Evolutionary conservation across 2,113 vertebrate species (phyloP), one percentile per base, ranked within the genome.

Genomic region (Brachyhypopomus gauderio): DNA sequence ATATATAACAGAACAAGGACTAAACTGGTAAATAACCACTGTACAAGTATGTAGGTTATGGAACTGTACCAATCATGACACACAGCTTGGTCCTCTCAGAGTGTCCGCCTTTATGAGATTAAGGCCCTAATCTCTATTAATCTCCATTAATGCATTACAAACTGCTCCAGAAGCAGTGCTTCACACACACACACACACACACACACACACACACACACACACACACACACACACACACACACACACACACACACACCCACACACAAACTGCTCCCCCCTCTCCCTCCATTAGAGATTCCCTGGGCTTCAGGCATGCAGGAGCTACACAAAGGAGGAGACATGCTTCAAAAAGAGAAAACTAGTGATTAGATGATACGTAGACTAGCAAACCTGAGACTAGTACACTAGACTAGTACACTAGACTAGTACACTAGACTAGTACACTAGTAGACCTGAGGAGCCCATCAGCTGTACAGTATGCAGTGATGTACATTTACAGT

Each of bases 101-200:
- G 7, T 16, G 1, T 19, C 34, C 25, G 63, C 60, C 0, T 52
- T 38, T 1, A 23, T 30, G 4, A 17, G 67, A 19, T 79, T 71
- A 52, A 36, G 1, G 23, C 12, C 7, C 48, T 80, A 77, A 80
- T 70, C 64, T 22, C 4, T 52, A 63, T 80, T 80, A 77, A 80
- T 70, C 72, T 30, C 8, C 30, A 72, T 80, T 80, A 80, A 72
- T 77, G 55, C 72, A 70, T 60, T 71, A 80, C 64, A 34, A 72
- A 22, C 45, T 58, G 34, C 66, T 20, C 66, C 27, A 62, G 59
- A 58, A 34, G 58, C 30, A 66, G 45, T 5, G 70, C 38, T 55
- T 60, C 2, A 41, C 41, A 5, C 41, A 41, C 41, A 41, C 41
- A 41, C 41, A 41, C 41, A 41, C 41, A 41, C 41, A 41, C 4